These are phyloP conservation scores for Epinephelus moara DNA, from an alignment of 2,113 vertebrate species.

Conservation along the genomic window DNA sequence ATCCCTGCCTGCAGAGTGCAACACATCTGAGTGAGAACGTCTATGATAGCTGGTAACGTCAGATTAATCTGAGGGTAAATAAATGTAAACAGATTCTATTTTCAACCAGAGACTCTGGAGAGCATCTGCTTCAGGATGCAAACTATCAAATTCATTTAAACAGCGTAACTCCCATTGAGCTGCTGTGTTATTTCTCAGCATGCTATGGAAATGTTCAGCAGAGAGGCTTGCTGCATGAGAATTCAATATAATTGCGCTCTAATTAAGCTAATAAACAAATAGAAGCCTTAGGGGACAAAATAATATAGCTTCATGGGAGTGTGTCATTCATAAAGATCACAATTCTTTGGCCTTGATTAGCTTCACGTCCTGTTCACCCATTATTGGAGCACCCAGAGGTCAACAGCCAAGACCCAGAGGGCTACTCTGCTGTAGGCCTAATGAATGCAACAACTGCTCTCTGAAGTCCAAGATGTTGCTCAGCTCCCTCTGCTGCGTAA, in stretches of 20 bases:
- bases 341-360: slow-evolving; percentile 69
- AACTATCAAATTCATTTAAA: slow-evolving; percentile 53
- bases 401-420: slow-evolving; percentile 40
- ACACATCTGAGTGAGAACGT: not conserved
- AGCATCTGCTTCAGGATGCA: slow-evolving; percentile 45
- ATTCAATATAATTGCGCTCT: slow-evolving; percentile 62
- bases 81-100: slow-evolving; percentile 54
- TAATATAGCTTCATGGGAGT: slow-evolving; percentile 54
- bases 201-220: slow-evolving; percentile 48
- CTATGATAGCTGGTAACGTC: slow-evolving; percentile 5
- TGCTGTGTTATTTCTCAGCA: slow-evolving; percentile 42
- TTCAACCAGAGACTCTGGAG: slow-evolving; percentile 39
- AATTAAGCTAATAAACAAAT: slow-evolving; percentile 82
- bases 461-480: slow-evolving; percentile 51
- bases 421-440: slow-evolving; percentile 42
- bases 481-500: slow-evolving; percentile 19
- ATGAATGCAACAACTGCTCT: slow-evolving; percentile 61
- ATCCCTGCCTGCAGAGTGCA: slow-evolving; percentile 5
- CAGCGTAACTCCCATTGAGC: slow-evolving; percentile 37
- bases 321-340: slow-evolving; percentile 68
- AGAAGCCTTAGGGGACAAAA: slow-evolving; percentile 65
- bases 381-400: slow-evolving; percentile 64
- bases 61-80: slow-evolving; percentile 46
- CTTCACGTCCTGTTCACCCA: slow-evolving; percentile 46
- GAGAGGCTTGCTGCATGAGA: slow-evolving; percentile 48